These are phyloP conservation scores for Caracal caracal DNA, from an alignment of 2,113 vertebrate genomes.

Conservation along the genomic window DNA sequence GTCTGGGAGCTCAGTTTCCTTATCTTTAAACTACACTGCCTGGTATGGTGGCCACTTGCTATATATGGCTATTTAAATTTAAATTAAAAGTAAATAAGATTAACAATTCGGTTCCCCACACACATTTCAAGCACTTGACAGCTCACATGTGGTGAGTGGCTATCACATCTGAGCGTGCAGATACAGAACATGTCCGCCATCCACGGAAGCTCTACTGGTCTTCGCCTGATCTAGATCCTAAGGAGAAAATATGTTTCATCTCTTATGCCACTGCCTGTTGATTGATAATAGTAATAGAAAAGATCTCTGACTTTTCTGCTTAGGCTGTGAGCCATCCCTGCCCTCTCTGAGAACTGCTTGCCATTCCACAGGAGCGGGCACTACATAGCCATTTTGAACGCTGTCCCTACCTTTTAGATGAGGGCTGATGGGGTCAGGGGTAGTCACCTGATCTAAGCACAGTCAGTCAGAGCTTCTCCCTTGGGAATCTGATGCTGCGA, in stretches of 20 bases:
- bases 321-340: neutral
- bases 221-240: neutral
- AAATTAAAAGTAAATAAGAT: constrained; percentile 31
- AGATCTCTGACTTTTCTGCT: neutral
- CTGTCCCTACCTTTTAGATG: neutral
- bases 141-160: neutral
- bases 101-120: neutral
- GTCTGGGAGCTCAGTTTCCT: neutral
- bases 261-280: neutral
- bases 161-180: neutral
- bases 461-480: neutral
- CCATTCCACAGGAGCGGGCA: neutral
- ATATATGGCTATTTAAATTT: neutral
- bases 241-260: neutral
- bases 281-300: neutral
- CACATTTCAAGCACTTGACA: neutral
- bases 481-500: neutral
- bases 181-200: neutral
- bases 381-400: neutral
- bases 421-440: neutral
- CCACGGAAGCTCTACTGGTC: neutral
- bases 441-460: neutral
- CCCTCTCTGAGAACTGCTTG: neutral
- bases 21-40: neutral
- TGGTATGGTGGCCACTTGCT: neutral